Evolutionary conservation across 2,797 vertebrate genomes (phyloP).

Genomic region (Mustela erminea): DNA sequence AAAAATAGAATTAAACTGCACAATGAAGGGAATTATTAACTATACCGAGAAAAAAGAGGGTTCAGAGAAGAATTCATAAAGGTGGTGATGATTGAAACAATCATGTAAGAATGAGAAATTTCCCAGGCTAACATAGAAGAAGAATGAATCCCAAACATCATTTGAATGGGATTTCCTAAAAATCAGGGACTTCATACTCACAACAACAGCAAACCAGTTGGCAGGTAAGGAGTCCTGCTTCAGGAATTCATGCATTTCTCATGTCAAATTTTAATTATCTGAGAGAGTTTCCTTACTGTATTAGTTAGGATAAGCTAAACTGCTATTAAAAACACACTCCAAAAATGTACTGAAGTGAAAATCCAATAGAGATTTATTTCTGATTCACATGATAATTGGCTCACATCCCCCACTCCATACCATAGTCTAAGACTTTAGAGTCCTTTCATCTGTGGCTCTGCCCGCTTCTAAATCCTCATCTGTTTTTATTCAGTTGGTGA

Average conservation of each 20-base stretch:
- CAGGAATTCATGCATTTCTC: neutral
- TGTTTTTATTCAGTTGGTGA: neutral
- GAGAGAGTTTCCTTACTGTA: neutral
- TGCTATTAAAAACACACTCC: neutral
- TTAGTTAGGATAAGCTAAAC: neutral
- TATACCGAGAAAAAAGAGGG: neutral
- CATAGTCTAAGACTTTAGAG: neutral
- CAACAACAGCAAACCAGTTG: neutral
- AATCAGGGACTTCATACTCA: neutral
- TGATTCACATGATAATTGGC: neutral
- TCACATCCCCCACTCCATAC: neutral
- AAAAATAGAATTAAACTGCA: neutral
- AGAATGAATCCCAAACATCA: neutral
- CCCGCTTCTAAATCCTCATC: neutral
- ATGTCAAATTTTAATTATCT: neutral
- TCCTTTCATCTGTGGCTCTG: neutral
- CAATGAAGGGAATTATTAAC: neutral
- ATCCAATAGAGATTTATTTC: neutral
- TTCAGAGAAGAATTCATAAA: neutral
- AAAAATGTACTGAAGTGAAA: neutral
- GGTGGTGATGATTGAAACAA: neutral
- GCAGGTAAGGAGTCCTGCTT: neutral
- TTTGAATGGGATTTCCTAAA: conserved; percentile 5
- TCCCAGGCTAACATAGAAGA: neutral
- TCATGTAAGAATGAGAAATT: neutral